phyloP scores from a whole-genome alignment of 2,888 invertebrate genomes.

The Deilephila elpenor region DNA sequence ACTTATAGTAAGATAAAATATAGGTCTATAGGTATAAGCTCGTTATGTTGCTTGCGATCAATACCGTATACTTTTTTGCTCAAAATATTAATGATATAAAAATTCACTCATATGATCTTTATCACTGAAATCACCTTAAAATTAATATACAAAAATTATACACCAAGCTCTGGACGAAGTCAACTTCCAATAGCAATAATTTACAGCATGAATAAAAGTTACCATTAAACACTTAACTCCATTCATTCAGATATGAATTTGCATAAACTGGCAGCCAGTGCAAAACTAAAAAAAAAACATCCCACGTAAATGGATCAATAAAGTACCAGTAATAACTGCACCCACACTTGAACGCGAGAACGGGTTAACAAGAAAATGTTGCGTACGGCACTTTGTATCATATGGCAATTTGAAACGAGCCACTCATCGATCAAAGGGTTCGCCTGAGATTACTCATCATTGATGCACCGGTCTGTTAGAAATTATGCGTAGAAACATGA shows the following conservation, averaged over 20 bases:
- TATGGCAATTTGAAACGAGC: constrained; percentile 35
- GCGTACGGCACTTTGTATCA: constrained; percentile 3
- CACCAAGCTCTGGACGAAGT: background rate
- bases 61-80: no score
- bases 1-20: no score
- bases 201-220: background rate
- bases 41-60: no score
- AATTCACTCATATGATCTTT: no score
- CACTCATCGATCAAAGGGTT: constrained; percentile 45
- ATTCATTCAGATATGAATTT: background rate
- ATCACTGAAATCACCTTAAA: background rate
- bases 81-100: no score
- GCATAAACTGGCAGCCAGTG: background rate
- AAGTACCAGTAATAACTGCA: background rate
- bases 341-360: background rate
- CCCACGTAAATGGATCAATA: constrained; percentile 1
- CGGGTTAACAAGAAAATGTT: constrained; percentile 10
- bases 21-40: no score
- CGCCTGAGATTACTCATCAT: constrained; percentile 54
- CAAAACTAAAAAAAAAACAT: background rate
- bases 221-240: background rate
- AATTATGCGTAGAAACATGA: constrained; percentile 59
- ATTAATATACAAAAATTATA: background rate
- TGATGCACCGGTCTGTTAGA: constrained; percentile 54
- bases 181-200: background rate